phyloP scores from a whole-genome alignment of 2,888 invertebrate species.

The Watsonalla cultraria region DNA sequence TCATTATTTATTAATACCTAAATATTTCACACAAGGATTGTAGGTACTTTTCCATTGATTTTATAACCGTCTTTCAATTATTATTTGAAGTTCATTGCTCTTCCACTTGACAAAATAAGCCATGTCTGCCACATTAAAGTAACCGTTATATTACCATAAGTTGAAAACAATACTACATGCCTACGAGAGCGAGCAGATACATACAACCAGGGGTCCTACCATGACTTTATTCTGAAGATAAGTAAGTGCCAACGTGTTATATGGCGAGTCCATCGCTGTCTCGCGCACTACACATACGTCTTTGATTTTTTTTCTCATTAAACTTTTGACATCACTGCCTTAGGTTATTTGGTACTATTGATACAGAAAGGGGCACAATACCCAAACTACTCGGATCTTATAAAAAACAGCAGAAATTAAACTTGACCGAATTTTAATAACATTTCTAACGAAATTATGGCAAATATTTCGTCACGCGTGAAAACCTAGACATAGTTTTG shows the following conservation, averaged over 20 bases:
- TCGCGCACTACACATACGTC: too few relatives aligned
- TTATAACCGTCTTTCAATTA: too few relatives aligned
- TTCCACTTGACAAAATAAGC: not conserved
- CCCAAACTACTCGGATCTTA: not conserved
- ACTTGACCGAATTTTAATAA: not conserved
- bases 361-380: too few relatives aligned
- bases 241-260: too few relatives aligned
- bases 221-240: too few relatives aligned
- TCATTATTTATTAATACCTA: too few relatives aligned
- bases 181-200: not conserved
- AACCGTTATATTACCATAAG: not conserved
- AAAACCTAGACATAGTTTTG: conserved; percentile 43
- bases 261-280: too few relatives aligned
- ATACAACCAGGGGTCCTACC: not conserved
- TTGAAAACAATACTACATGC: not conserved
- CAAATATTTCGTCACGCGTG: conserved; percentile 23
- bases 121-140: not conserved
- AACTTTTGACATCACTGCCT: too few relatives aligned
- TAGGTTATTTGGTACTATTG: too few relatives aligned
- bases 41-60: too few relatives aligned
- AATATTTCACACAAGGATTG: too few relatives aligned
- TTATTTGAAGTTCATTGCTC: not conserved
- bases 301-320: too few relatives aligned
- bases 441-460: not conserved
- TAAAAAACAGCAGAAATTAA: not conserved